Conservation (phyloP, 2,113 vertebrate genomes). For the Rhinoptilus africanus region DNA sequence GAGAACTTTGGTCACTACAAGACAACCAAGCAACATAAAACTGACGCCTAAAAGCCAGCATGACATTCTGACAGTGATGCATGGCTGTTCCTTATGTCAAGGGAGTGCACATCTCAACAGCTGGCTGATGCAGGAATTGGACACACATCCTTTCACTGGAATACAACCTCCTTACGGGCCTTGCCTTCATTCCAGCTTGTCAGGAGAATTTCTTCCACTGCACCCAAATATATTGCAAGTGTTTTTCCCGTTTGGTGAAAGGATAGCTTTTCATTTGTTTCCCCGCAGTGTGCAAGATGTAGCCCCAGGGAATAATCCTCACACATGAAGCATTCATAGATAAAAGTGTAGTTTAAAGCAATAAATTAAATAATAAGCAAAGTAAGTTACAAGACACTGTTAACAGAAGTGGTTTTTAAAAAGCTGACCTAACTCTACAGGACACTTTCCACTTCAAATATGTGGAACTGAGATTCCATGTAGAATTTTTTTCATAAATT, state of each 20-base stretch:
- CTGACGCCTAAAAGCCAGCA: not conserved
- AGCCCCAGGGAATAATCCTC: not conserved
- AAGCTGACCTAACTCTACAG: not conserved
- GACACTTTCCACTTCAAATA: conserved; percentile 32
- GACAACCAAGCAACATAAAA: not conserved
- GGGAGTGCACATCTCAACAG: conserved; percentile 39
- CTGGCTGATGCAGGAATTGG: conserved; percentile 40
- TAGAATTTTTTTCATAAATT: conserved; percentile 12
- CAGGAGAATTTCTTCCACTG: conserved; percentile 27
- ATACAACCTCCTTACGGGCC: not conserved
- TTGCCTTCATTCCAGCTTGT: conserved; percentile 36
- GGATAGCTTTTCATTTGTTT: not conserved
- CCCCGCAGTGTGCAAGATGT: not conserved
- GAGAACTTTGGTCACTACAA: not conserved
- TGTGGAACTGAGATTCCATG: not conserved
- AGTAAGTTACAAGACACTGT: not conserved
- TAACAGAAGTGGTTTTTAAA: not conserved
- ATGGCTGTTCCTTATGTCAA: conserved; percentile 30
- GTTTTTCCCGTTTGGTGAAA: not conserved
- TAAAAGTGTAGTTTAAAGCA: not conserved
- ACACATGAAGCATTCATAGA: not conserved
- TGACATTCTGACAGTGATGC: conserved; percentile 35
- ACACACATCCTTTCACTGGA: conserved; percentile 6
- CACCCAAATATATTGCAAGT: not conserved
- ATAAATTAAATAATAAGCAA: not conserved